These are phyloP conservation scores for Cybosia mesomella DNA, from an alignment of 2,888 invertebrate genomes.

Conservation along the genomic window DNA sequence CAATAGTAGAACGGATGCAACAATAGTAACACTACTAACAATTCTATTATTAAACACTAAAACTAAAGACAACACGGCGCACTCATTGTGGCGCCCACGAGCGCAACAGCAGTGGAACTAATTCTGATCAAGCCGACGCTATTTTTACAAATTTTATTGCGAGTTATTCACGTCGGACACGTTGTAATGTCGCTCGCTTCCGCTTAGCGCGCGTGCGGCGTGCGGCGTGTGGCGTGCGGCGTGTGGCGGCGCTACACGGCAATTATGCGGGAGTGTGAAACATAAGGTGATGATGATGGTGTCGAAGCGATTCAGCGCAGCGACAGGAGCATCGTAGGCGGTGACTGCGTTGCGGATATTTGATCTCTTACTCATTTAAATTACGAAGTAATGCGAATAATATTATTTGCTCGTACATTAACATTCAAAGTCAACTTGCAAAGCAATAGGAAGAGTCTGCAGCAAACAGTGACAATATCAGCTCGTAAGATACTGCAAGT, in stretches of 20 bases:
- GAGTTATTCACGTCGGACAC: neutral
- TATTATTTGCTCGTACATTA: no score
- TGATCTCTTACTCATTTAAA: neutral
- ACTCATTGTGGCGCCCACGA: neutral
- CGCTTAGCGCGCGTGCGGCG: neutral
- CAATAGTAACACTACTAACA: neutral
- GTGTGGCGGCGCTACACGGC: no score
- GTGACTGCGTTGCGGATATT: neutral
- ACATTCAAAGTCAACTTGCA: no score
- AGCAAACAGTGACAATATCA: no score
- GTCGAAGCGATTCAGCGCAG: neutral
- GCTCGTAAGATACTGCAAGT: no score
- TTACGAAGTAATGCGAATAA: no score
- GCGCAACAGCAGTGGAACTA: neutral
- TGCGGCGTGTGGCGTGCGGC: no score
- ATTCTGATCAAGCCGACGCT: conserved; percentile 3
- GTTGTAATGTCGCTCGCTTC: conserved; percentile 1
- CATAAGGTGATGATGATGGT: neutral
- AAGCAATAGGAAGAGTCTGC: no score
- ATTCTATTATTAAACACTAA: conserved; percentile 5
- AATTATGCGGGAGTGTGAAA: no score
- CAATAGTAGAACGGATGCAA: neutral
- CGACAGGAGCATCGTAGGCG: neutral
- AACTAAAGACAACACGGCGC: neutral
- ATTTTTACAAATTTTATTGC: conserved; percentile 5